Evolutionary conservation across 2,113 vertebrate genomes (phyloP), one percentile per base, ranked within the genome.

Genomic region (Haemorhous mexicanus): DNA sequence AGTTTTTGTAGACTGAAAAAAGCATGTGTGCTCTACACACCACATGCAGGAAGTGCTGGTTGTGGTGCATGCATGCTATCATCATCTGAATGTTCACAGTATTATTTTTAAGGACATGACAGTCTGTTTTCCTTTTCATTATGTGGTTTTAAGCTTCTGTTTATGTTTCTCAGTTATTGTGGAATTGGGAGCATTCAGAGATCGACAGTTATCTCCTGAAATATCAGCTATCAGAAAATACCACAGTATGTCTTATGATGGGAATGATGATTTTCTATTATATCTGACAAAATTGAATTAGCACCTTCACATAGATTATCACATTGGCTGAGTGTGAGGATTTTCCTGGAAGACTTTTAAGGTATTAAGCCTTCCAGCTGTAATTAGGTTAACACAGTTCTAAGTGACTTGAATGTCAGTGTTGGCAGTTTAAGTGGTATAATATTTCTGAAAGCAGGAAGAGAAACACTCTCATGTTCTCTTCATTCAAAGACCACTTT

Each of bases 11-110:
- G 33, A 47, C 21, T 70, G 59, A 78, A 84, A 77, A 91, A 58
- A 41, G 10, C 4, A 5, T 0, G 0, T 3, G 0, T 75, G 6
- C 28, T 70, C 7, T 46, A 14, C 39, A 22, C 2, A 28, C 4
- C 21, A 39, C 14, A 18, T 33, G 19, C 19, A 37, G 28, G 44
- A 55, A 37, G 7, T 24, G 13, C 30, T 64, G 59, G 44, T 35
- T 64, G 21, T 10, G 28, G 28, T 46, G 26, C 19, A n/a, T 8
- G 7, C 4, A 2, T 56, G 9, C 9, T 70, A 18, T 72, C 39
- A 55, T 26, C 75, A 4, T 39, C 63, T 67, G 39, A 47, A 7
- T 47, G 4, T 37, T 92, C 47, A 67, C n/a, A 77, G 39, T 28
- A 52, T 50, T n/a, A 27, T 50, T 86, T 63, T 81, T 59, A 63